phyloP scores from a whole-genome alignment of 2,888 invertebrate genomes.

The Melolontha melolontha region DNA sequence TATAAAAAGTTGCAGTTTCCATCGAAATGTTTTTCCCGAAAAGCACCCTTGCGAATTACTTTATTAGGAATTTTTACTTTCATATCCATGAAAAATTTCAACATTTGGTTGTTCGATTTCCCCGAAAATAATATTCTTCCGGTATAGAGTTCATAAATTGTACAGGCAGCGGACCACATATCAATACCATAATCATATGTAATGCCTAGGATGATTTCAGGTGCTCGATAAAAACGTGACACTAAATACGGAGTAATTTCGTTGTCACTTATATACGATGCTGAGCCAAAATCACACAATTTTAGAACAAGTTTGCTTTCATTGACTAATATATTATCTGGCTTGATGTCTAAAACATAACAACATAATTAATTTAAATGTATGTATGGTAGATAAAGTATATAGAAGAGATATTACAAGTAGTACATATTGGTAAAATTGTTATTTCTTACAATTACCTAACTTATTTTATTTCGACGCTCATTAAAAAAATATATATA shows the following conservation, averaged over 20 bases:
- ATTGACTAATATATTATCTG: conserved; percentile 98
- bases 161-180: conserved; percentile 99
- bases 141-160: conserved; percentile 97
- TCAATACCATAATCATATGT: conserved; percentile 98
- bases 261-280: conserved; percentile 92
- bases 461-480: too few species aligned
- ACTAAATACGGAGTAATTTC: conserved; percentile 99
- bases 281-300: conserved; percentile 98
- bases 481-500: too few species aligned
- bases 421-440: too few species aligned
- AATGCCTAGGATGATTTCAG: conserved; percentile 98
- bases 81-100: conserved; percentile 98
- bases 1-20: conserved; percentile 95
- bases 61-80: conserved; percentile 99
- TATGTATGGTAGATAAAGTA: too few species aligned
- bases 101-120: conserved; percentile 98
- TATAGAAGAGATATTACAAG: too few species aligned
- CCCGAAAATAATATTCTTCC: conserved; percentile 99
- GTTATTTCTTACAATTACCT: too few species aligned
- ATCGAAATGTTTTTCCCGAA: conserved; percentile 98
- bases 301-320: conserved; percentile 96
- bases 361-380: too few species aligned
- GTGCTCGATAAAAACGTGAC: conserved; percentile 97
- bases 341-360: conserved; percentile 87
- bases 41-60: conserved; percentile 91